Base-by-base conservation (phyloP, 2,113 vertebrate species). In the Pseudorasbora parva region DNA sequence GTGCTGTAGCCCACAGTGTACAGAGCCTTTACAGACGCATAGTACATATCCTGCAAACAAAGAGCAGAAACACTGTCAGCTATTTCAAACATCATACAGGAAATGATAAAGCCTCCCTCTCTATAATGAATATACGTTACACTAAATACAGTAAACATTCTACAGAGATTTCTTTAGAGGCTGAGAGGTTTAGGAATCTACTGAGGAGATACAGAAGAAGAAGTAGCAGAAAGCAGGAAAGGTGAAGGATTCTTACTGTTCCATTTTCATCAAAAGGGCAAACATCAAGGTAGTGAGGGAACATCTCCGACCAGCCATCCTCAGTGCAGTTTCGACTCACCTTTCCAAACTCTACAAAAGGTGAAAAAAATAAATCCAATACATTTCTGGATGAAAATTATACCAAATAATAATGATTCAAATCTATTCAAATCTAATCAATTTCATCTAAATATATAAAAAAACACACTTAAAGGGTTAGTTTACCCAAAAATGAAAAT, bases 1-100 rank as follows among this genome's bases (percentile, higher is more conserved):
- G 97, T 99, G 93, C 97, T 99, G 91, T 99, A 99, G 75, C 98
- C 98, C 0, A 98, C 98, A 0, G 98, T 99, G 93, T 99, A 99
- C 82, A 99, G 92, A 45, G 98, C 97, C 91, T 99, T 99, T 88
- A 99, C 96, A 0, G 98, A 98, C 0, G 95, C 92, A 11, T 95
- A 99, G 93, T 96, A 98, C 81, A 92, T 94, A 83, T 96, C 96
- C 97, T 99, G 71, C 12, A 33, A 41, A 49, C n/a, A 57, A 87
- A 59, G 23, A 84, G 60, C 83, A 33, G 4, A 68, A 80, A 80
- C 19, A 56, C 15, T 21, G 25, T 74, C 25, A 74, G 21, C 12
- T 41, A 33, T 5, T 54, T 81, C 8, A 43, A 69, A 25, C 80
- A 47, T 51, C 27, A 19, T n/a, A 81, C 2, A 49, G 2, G 17